Base-by-base conservation (phyloP, 2,113 vertebrate genomes). In the Bufo bufo region DNA sequence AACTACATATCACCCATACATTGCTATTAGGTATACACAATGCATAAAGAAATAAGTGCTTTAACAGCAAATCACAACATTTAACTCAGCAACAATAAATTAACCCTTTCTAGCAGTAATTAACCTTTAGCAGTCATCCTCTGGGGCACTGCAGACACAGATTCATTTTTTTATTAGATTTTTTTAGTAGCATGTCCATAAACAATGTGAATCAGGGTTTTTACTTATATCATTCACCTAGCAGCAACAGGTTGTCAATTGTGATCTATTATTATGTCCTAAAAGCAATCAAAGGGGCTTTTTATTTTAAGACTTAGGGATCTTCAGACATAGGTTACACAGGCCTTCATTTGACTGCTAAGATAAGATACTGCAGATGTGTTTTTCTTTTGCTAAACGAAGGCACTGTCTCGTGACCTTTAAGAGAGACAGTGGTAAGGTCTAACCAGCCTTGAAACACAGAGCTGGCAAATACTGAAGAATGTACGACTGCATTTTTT, bases 371-470 rank as follows among this genome's bases (percentile, higher is more conserved):
- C 50, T 49, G 19, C 50, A 82, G 52, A 87, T 49, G 52, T 72
- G 63, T 72, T 87, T 63, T 87, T 82, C 33, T 61, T 54, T 72
- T 87, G 13, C 77, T 69, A 54, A 75, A 71, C 71, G 71, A 43
- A 87, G 16, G n/a, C 63, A 20, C 78, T 56, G 54, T 71, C 86
- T 82, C 16, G 65, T 82, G 86, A 87, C 86, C 86, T 82, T 87
- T 82, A 82, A 72, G 43, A 56, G 69, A 87, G 65, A 82, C 63
- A 23, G 43, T 12, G 17, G 86, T 61, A 69, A 49, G 19, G 77
- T 14, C 43, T 50, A 63, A 74, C 16, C 79, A 71, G 86, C 69
- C 52, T 75, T 74, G 14, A 50, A 82, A 49, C 69, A 82, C 61
- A 75, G 19, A 72, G 77, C 54, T 61, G 61, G 63, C 63, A 58